Base-by-base conservation (phyloP, 2,888 invertebrate species). In the Sinhomidia bicolor region DNA sequence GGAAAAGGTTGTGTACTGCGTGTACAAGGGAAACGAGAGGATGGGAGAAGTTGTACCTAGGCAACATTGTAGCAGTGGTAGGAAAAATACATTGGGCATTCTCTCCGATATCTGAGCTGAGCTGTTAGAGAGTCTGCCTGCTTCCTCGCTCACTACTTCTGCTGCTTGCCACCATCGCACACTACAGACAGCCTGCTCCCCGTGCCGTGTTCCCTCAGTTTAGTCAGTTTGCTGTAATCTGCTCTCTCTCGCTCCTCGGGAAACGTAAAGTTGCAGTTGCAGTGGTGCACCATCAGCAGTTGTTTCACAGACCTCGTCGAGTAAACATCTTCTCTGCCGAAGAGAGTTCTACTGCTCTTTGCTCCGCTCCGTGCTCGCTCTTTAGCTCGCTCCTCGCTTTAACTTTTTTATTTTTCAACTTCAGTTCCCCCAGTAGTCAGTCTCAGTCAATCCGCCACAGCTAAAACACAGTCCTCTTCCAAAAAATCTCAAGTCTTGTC, bases 211-310 rank as follows among this genome's bases (percentile, higher is more conserved):
- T 71, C 71, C 2, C 41, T 51, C 26, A 10, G 23, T 36, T 36
- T 12, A 7, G 44, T 10, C 74, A 74, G 76, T 26, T 47, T 26
- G 9, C 76, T 51, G 17, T n/a, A 5, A 41, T 32, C 65, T 65
- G 32, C 65, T 14, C 20, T 36, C 36, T 44, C 76, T 57, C 26
- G 26, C 51, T 80, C 83, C 54, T 83, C 83, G 81, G 68, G 51
- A 82, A 54, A 23, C 51, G 62, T 80, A 86, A 86, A 86, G 86
- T 86, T 86, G 81, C 60, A 86, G 74, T 57, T 81, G 71, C 86
- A 86, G 57, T 47, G 74, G 36, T 81, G 80, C 80, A 81, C 29
- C 41, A 71, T 54, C 81, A 86, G 86, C 86, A 86, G 86, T 86
- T 81, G 62, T 86, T 29, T 80, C 86, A 47, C 44, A 81, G 71